phyloP scores from a whole-genome alignment of 2,888 invertebrate genomes.

The Stegana nigrithorax region DNA sequence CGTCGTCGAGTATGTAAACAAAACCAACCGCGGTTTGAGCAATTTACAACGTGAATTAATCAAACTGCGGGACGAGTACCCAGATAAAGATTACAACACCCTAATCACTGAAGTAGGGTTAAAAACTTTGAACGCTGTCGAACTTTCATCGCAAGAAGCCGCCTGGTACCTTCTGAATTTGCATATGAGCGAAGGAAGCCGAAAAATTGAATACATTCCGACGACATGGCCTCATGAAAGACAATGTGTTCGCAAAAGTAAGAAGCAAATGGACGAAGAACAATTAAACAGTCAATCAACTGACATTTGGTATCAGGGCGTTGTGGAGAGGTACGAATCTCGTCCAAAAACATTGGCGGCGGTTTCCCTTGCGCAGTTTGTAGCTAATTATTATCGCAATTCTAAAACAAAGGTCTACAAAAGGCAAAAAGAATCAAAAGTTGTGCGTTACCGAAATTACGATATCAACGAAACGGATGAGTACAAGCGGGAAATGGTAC shows the following conservation, averaged over 20 bases:
- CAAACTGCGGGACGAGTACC: constrained; percentile 52
- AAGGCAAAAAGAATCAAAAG: constrained; percentile 37
- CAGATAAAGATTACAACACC: constrained; percentile 37
- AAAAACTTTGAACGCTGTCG: constrained; percentile 56
- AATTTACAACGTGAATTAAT: constrained; percentile 50
- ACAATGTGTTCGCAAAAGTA: constrained; percentile 36
- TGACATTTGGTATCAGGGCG: constrained; percentile 37
- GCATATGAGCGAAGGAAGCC: constrained; percentile 64
- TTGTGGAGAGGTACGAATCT: constrained; percentile 57
- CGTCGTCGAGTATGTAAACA: constrained; percentile 66
- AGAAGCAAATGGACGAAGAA: constrained; percentile 40
- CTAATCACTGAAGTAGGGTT: no score
- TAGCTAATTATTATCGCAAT: constrained; percentile 40
- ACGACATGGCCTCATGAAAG: constrained; percentile 65
- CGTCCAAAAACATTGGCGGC: constrained; percentile 48
- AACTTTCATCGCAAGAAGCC: constrained; percentile 63
- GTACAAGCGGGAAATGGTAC: constrained; percentile 48
- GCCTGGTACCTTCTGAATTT: constrained; percentile 56
- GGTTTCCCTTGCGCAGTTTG: constrained; percentile 54
- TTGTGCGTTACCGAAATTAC: constrained; percentile 59
- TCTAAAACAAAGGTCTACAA: constrained; percentile 22
- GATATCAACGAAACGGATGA: constrained; percentile 57
- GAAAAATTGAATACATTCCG: constrained; percentile 56
- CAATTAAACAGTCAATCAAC: constrained; percentile 2
- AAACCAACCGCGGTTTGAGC: constrained; percentile 50